Evolutionary conservation across 2,888 invertebrate genomes (phyloP).

Genomic region (Cheilosia scutellata): DNA sequence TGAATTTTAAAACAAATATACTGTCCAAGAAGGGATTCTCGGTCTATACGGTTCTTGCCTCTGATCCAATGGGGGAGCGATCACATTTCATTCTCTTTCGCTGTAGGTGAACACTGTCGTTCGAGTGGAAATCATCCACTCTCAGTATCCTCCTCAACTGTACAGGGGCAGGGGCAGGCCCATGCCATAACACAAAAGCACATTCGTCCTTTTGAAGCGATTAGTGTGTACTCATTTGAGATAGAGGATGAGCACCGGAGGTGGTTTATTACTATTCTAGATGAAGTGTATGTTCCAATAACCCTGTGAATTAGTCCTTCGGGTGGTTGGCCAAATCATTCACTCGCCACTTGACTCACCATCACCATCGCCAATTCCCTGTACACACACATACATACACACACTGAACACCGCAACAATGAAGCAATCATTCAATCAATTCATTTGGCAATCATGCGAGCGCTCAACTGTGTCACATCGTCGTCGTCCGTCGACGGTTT

Average conservation of each 20-base stretch:
- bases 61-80: neutral
- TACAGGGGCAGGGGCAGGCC: neutral
- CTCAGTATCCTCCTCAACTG: neutral
- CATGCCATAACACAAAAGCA: slow-evolving; percentile 15
- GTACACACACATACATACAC: neutral
- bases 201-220: slow-evolving; percentile 43
- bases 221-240: slow-evolving; percentile 4
- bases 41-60: neutral
- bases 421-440: slow-evolving; percentile 76
- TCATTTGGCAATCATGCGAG: slow-evolving; percentile 75
- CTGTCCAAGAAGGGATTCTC: slow-evolving; percentile 5
- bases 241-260: slow-evolving; percentile 1
- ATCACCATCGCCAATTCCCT: neutral
- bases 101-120: slow-evolving; percentile 8
- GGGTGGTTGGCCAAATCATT: slow-evolving; percentile 33
- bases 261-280: slow-evolving; percentile 47
- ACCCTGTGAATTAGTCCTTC: slow-evolving; percentile 43
- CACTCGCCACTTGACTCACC: slow-evolving; percentile 27
- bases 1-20: slow-evolving; percentile 39
- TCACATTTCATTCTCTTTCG: slow-evolving; percentile 19
- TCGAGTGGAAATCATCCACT: slow-evolving; percentile 45
- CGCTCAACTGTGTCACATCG: slow-evolving; percentile 71
- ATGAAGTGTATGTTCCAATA: slow-evolving; percentile 50
- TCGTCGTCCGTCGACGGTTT: slow-evolving; percentile 15
- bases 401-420: slow-evolving; percentile 20